Percentiles rank a stretch among this genome's conserved stretches.
phyloP scores from a whole-genome alignment of 2,113 vertebrate genomes.

The Caranx melampygus region DNA sequence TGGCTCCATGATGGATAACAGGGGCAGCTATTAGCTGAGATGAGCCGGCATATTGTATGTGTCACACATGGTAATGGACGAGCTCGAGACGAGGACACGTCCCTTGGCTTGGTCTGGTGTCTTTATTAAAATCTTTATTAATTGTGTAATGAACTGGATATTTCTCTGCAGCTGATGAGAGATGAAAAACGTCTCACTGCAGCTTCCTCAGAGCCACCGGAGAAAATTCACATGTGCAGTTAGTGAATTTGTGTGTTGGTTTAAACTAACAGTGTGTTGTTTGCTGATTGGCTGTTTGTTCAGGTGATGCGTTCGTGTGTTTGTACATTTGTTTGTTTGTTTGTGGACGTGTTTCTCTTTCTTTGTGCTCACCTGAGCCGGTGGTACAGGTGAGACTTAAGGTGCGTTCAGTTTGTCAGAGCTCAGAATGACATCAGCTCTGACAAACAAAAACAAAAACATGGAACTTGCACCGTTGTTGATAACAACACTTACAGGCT shows the following conservation, averaged over 20 bases:
- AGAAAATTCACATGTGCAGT: not conserved
- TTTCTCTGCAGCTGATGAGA: not conserved
- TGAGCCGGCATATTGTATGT: constrained; percentile 19
- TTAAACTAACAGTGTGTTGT: not conserved
- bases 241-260: not conserved
- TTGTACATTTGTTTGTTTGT: not conserved
- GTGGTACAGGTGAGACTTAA: not conserved
- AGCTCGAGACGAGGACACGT: not conserved
- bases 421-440: no score
- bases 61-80: constrained; percentile 35
- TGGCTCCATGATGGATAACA: constrained; percentile 17
- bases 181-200: constrained; percentile 11
- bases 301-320: not conserved
- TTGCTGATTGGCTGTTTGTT: not conserved
- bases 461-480: no score
- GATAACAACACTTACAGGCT: no score
- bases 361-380: not conserved
- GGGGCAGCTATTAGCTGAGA: constrained; percentile 27
- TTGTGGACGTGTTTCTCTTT: not conserved
- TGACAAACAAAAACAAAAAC: no score
- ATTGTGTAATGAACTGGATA: not conserved
- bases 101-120: constrained; percentile 2
- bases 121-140: not conserved
- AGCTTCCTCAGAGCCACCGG: not conserved
- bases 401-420: no score